Evolutionary conservation across 2,888 invertebrate genomes (phyloP), one percentile per base, ranked within the genome.

Genomic region (Amphipyra tragopoginis): DNA sequence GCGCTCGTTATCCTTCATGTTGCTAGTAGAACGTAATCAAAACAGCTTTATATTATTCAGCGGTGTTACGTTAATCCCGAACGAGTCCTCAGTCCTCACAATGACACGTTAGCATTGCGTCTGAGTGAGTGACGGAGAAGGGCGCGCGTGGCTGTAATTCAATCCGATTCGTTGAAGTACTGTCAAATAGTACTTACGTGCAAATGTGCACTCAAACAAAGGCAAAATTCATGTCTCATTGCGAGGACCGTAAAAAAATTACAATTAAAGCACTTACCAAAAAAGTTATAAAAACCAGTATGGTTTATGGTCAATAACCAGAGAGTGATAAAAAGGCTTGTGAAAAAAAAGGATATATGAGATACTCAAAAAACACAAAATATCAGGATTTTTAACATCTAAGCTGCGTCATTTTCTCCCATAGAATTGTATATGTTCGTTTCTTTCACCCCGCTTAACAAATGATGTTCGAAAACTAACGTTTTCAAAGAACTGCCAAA

Each of bases 11-110:
- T 61, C 56, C 50, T 63, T 43, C 38, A 54, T 47, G 49, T 47
- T 38, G 43, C 15, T 26, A 48, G 47, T 13, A 47, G 21, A 62
- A 53, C 42, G 39, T 57, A 53, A 69, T 71, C 45, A 47, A 53
- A 57, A 62, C 43, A 34, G 45, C 9, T 38, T 33, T 62, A 40
- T 26, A 70, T 69, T 54, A 71, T 75, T 71, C 63, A 47, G 44
- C 33, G 36, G 36, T 6, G 36, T 33, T 29, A 49, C 5, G 14
- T 64, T 61, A 11, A 33, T 38, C 21, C 13, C 26, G 21, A 59
- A 34, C 5, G 43, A 1, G 11, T n/a, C n/a, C n/a, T n/a, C n/a
- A n/a, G 34, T 29, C 36, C 14, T 13, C 3, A n/a, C 13, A 44
- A 29, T 36, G 7, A 38, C 26, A 45, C 43, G 58, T 33, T 9